A percentile compares a stretch with the other conserved stretches of the same genome.
Evolutionary conservation across 2,888 invertebrate species (phyloP).

Genomic region (Brachypalpus laphriformis): DNA sequence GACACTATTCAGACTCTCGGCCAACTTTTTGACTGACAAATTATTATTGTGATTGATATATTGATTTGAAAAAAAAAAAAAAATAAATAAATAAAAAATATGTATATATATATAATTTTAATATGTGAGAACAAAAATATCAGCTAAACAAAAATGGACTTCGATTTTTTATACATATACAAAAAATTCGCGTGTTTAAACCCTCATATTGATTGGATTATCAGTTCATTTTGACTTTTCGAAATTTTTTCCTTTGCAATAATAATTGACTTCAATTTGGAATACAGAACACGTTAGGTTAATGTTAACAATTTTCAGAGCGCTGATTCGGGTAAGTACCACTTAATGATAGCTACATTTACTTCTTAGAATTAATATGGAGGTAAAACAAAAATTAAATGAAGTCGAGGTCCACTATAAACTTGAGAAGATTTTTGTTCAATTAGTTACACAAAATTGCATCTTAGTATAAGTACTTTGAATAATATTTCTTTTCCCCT

Average conservation of each 20-base stretch:
- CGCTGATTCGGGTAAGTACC: conserved; percentile 65
- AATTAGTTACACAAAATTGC: conserved; percentile 56
- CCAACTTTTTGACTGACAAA: conserved; percentile 83
- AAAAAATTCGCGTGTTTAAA: conserved; percentile 41
- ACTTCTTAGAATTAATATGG: conserved; percentile 62
- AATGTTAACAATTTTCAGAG: conserved; percentile 46
- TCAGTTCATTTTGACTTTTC: conserved; percentile 58
- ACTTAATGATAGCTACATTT: conserved; percentile 52
- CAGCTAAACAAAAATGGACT: conserved; percentile 82
- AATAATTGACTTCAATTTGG: conserved; percentile 43
- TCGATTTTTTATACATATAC: conserved; percentile 80
- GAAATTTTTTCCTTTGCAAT: conserved; percentile 63
- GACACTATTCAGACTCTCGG: conserved; percentile 79
- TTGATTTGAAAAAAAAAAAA: conserved; percentile 22
- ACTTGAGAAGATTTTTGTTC: conserved; percentile 68
- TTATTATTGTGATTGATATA: conserved; percentile 76
- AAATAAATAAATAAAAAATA: conserved; percentile 37
- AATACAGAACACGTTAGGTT: conserved; percentile 52
- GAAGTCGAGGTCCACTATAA: conserved; percentile 82
- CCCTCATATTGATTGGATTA: conserved; percentile 61
- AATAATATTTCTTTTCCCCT: conserved; percentile 70
- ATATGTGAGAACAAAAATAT: conserved; percentile 83
- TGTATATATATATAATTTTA: conserved; percentile 13
- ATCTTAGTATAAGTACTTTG: conserved; percentile 58
- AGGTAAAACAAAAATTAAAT: conserved; percentile 74